Evolutionary conservation across 2,113 vertebrate species (phyloP), one percentile per base, ranked within the genome.

Genomic region (Gallinago jamesoni): DNA sequence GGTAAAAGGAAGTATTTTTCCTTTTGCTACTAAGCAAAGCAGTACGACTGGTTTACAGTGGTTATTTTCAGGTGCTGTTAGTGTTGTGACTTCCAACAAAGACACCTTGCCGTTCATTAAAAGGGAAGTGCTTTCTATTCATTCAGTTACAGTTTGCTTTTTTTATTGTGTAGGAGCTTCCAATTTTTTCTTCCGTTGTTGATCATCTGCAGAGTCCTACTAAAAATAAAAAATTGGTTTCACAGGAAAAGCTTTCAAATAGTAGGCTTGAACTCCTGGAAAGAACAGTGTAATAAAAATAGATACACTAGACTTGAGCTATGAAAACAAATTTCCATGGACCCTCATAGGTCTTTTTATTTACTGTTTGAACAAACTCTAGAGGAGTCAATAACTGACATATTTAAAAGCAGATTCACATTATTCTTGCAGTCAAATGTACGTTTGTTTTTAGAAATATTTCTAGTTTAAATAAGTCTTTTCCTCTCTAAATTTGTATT

Each of bases 161-260:
- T 88, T 76, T 93, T 87, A 76, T 78, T 87, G 63, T 4, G 16
- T 81, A 20, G 10, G 27, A 87, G 62, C 66, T 92, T 91, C 53
- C 66, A 37, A 1, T 84, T 77, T 84, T 94, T 92, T 67, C 73
- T 81, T 59, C 48, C 3, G 0, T 41, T 72, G 89, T 78, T 86
- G 80, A 89, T 84, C 72, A 60, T 89, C 47, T 74, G 55, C 48
- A 30, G 67, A 80, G n/a, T 86, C 48, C 68, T 91, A 78, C 90
- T 92, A 87, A 94, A 95, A 95, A 94, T 87, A 93, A 96, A 90
- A 78, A 91, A 78, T 53, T 20, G 35, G 43, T 86, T 84, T 89
- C 79, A 17, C 27, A 87, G 86, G 56, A 66, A 33, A 93, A 87
- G 62, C 93, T 95, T 92, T 89, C 62, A 75, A 81, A 68, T 74